Evolutionary conservation across 2,888 invertebrate genomes (phyloP), one percentile per base, ranked within the genome.

Genomic region (Galerucella pusilla): DNA sequence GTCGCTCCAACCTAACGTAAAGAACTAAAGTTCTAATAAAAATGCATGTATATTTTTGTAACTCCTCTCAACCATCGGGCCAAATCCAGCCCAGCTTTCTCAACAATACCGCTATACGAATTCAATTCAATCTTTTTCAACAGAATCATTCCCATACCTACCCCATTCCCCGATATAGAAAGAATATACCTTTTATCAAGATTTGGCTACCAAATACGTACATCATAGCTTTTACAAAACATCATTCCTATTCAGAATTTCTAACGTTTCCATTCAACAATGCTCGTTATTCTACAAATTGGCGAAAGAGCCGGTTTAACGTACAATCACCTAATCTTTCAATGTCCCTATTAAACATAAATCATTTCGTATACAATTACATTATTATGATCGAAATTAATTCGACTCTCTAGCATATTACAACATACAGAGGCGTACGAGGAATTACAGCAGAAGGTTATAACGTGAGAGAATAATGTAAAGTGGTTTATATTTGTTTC

Each of bases 361-460:
- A 70, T 70, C 70, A 70, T 70, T 49, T 49, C 20, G 69, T 64
- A 63, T 54, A 70, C 70, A 70, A 70, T 70, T 65, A 16, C 64
- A 65, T 20, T 46, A 65, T 65, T 65, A 65, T 65, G 45, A 65
- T 65, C 46, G 20, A 65, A 65, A 65, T 65, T 65, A 65, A 65
- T 65, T 65, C 20, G 64, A n/a, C 46, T 45, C 35, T 12, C 6
- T 61, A 61, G 14, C 14, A 28, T 61, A 61, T n/a, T 61, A 35
- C 14, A 14, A 28, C 35, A 42, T 2, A 12, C 61, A 61, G 35
- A n/a, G 61, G 28, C 61, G 61, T 61, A 6, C 61, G 12, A 14
- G n/a, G 14, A 61, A 35, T 9, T 35, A 12, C 28, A 14, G 7
- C 14, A 35, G 5, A 12, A 9, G 14, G 14, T 12, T 35, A 61